Percentiles rank a stretch among this genome's conserved stretches.
phyloP scores from a whole-genome alignment of 2,797 vertebrate genomes.

The Australoheros facetus region DNA sequence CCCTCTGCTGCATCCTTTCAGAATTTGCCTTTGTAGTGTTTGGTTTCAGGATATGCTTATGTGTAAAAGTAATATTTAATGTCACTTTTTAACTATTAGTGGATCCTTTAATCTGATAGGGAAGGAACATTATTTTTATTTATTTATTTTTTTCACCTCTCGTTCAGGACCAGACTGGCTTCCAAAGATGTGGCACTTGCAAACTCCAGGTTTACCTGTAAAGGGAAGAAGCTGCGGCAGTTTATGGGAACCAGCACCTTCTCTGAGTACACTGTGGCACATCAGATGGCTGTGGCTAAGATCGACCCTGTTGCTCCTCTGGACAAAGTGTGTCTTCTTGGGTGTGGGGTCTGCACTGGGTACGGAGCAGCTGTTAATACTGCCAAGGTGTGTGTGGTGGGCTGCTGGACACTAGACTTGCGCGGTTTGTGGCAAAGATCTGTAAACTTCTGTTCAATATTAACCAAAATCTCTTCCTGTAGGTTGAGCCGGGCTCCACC shows the following conservation, averaged over 20 bases:
- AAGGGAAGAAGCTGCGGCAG: slow-evolving; percentile 87
- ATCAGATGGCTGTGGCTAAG: slow-evolving; percentile 88
- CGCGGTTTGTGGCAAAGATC: no score
- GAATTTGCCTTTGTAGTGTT: no score
- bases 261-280: slow-evolving; percentile 91
- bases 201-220: slow-evolving; percentile 85
- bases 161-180: not conserved
- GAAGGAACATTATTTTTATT: no score
- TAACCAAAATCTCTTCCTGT: not conserved
- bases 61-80: no score
- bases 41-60: no score
- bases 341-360: slow-evolving; percentile 92
- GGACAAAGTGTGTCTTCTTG: slow-evolving; percentile 92
- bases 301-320: slow-evolving; percentile 87
- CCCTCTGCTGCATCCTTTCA: no score
- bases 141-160: not conserved
- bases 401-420: not conserved
- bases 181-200: not conserved
- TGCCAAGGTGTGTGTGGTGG: slow-evolving; percentile 81
- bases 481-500: slow-evolving; percentile 91
- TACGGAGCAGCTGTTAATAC: slow-evolving; percentile 94
- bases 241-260: slow-evolving; percentile 94
- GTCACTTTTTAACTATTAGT: no score
- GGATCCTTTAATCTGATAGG: no score
- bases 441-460: no score